phyloP scores from a whole-genome alignment of 2,113 vertebrate genomes.

The Baryphthengus martii region DNA sequence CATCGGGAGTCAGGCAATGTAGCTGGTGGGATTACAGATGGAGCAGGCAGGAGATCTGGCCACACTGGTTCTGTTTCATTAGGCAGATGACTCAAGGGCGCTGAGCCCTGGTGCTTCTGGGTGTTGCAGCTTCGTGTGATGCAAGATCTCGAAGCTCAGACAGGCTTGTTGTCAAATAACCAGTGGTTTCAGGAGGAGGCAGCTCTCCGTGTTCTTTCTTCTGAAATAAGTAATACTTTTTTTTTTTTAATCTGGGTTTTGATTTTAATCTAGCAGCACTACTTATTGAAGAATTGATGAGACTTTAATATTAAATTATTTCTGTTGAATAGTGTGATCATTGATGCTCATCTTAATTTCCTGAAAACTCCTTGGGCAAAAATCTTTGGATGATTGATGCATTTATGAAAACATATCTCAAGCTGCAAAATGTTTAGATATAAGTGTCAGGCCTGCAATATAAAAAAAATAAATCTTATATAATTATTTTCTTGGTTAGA shows the following conservation, averaged over 20 bases:
- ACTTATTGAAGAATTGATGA: not conserved
- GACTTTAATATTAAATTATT: conserved; percentile 17
- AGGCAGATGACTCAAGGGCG: not conserved
- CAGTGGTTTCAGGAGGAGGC: not conserved
- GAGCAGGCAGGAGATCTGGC: not conserved
- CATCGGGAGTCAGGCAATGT: not conserved
- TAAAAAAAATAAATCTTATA: not conserved
- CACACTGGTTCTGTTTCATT: not conserved
- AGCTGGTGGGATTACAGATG: not conserved
- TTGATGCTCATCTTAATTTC: conserved; percentile 30
- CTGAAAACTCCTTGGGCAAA: conserved; percentile 31
- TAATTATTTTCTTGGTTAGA: not conserved
- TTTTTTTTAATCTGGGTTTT: not conserved
- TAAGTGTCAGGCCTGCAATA: not conserved
- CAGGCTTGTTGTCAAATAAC: not conserved
- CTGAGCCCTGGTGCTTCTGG: not conserved
- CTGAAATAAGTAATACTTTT: not conserved
- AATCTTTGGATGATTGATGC: not conserved
- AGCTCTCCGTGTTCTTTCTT: not conserved
- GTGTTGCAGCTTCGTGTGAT: not conserved
- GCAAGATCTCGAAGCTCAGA: not conserved
- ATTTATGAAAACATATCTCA: not conserved
- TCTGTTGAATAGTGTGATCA: not conserved
- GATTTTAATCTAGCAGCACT: conserved; percentile 18
- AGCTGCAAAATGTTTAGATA: not conserved